Percentiles rank a stretch among this genome's conserved stretches.
These are phyloP conservation scores for Ostrea edulis DNA, from an alignment of 1,140 invertebrate species.

Conservation along the genomic window DNA sequence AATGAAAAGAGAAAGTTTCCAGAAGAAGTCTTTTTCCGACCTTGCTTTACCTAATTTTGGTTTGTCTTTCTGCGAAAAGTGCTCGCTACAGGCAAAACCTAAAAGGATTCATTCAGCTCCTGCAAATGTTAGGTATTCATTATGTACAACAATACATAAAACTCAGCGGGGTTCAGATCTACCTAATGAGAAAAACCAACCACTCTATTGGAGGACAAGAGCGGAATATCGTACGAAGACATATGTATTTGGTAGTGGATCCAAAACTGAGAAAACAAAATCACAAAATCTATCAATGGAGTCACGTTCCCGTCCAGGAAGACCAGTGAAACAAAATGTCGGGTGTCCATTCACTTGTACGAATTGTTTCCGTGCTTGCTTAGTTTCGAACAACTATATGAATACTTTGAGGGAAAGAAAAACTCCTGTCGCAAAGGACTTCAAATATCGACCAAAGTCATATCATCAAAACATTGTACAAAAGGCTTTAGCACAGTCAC, in stretches of 20 bases:
- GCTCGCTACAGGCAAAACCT: neutral
- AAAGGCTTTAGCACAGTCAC: neutral
- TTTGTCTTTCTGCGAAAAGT: neutral
- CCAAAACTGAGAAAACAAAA: neutral
- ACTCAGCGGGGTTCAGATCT: neutral
- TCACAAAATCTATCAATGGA: neutral
- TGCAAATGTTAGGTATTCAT: neutral
- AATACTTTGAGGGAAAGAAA: slow-evolving; percentile 39
- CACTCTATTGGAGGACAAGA: neutral
- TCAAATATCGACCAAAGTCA: neutral
- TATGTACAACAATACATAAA: neutral
- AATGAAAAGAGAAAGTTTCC: neutral
- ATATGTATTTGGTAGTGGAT: neutral
- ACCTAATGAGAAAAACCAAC: neutral
- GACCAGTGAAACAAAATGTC: slow-evolving; percentile 21
- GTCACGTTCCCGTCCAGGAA: neutral
- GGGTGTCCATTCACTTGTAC: slow-evolving; percentile 53
- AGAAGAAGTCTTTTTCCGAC: neutral
- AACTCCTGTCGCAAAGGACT: neutral
- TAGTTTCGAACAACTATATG: slow-evolving; percentile 52
- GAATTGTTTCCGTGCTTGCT: slow-evolving; percentile 52
- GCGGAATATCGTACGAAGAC: neutral
- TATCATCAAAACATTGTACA: neutral
- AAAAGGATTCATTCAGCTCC: neutral
- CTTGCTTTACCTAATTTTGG: neutral